Base-by-base conservation (phyloP, 2,888 invertebrate species). In the Caenorhabditis panamensis region DNA sequence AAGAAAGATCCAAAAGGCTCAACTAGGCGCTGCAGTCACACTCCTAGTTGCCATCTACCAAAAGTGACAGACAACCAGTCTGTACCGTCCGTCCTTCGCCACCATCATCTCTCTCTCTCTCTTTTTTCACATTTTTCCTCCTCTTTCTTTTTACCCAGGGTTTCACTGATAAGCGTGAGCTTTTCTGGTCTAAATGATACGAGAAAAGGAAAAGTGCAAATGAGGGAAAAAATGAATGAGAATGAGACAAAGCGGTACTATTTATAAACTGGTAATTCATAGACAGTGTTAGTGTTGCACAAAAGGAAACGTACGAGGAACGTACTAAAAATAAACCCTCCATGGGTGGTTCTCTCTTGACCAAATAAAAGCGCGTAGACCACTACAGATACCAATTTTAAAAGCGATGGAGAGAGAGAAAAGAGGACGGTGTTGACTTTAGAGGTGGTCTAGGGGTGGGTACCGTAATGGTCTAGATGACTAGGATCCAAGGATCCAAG, bases 361-460 rank as follows among this genome's bases (percentile, higher is more conserved):
- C 68, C 68, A 68, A 68, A 68, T 68, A 68, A 68, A 68, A 58
- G 49, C 58, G 47, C 26, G 53, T 22, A 54, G 54, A 54, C 54
- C 54, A 54, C 54, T 54, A 54, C 54, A 54, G 41, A 41, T 41
- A 41, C 41, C 41, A 49, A 54, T 28, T 54, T 54, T 54, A 54
- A 54, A 54, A 54, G 26, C 26, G 49, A 20, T 18, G 49, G 8
- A n/a, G n/a, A n/a, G n/a, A n/a, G n/a, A n/a, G 53, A 20, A 4
- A 26, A 13, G 24, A 26, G 53, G 18, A 11, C 13, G 28, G 28
- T 54, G 54, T 54, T 54, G 54, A 54, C 54, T 54, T 54, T 54
- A 54, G 20, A 54, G 54, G 54, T 28, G 28, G 54, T 54, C 54
- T 11, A 24, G 24, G 51, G 51, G 20, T 49, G 51, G 26, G 8